A percentile compares a stretch with the other conserved stretches of the same genome.
phyloP scores from a whole-genome alignment of 1,140 invertebrate genomes.

The Eulimnadia texana region DNA sequence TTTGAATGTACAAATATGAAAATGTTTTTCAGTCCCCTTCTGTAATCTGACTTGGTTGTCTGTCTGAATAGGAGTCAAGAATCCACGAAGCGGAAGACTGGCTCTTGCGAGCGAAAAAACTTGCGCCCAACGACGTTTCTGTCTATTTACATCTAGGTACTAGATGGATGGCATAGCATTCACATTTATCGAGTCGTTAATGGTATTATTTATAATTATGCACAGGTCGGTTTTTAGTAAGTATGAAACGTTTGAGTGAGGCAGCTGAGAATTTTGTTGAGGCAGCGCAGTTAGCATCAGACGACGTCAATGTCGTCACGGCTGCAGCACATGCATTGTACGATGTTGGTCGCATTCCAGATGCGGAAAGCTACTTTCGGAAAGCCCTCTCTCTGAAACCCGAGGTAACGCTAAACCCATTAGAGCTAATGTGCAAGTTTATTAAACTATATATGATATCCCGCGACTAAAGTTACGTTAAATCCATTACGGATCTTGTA shows the following conservation, averaged over 20 bases:
- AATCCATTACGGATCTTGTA: too few relatives aligned
- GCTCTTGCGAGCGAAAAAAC: not conserved
- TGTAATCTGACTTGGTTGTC: not conserved
- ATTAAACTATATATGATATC: too few relatives aligned
- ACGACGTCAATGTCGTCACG: not conserved
- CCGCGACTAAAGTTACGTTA: too few relatives aligned
- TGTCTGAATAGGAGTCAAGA: not conserved
- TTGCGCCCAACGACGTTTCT: not conserved
- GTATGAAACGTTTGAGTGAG: not conserved
- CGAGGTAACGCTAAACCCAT: not conserved
- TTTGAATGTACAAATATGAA: too few relatives aligned
- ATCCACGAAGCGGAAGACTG: constrained; percentile 2
- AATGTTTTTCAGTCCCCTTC: too few relatives aligned
- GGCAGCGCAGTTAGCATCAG: not conserved
- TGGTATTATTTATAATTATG: not conserved
- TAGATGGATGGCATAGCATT: not conserved
- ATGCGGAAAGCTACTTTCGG: constrained; percentile 5
- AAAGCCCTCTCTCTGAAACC: not conserved
- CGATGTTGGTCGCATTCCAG: not conserved
- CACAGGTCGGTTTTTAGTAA: not conserved
- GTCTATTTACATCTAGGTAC: constrained; percentile 7
- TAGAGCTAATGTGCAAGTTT: not conserved
- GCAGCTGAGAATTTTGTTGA: not conserved
- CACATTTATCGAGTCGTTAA: not conserved
- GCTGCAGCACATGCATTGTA: constrained; percentile 5